Percentiles rank a stretch among this genome's conserved stretches.
Conservation (phyloP, 2,888 invertebrate species). For the Acrobasis consociella region DNA sequence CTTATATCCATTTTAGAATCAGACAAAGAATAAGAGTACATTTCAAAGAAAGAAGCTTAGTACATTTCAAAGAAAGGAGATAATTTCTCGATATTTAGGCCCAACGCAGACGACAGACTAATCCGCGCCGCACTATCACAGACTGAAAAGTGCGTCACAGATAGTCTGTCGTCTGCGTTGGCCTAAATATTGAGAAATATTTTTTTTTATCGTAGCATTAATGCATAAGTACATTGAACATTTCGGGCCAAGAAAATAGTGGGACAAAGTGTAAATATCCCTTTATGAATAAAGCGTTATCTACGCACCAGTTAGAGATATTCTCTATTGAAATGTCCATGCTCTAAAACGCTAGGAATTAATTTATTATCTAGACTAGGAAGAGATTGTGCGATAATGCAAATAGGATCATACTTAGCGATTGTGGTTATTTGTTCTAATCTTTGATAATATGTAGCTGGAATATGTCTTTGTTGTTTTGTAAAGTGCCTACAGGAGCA, state of each 20-base stretch:
- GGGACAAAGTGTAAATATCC: background rate
- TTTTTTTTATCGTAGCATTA: background rate
- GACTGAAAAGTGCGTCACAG: too few relatives aligned
- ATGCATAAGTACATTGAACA: background rate
- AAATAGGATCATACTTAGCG: constrained; percentile 5
- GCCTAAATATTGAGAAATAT: too few relatives aligned
- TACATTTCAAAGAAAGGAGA: too few relatives aligned
- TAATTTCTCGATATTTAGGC: too few relatives aligned
- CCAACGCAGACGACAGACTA: too few relatives aligned
- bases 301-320: constrained; percentile 35
- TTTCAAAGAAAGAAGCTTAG: too few relatives aligned
- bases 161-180: too few relatives aligned
- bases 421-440: constrained; percentile 1
- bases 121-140: too few relatives aligned
- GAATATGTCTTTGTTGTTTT: too few relatives aligned
- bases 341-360: constrained; percentile 48
- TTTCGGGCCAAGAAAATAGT: constrained; percentile 1
- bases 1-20: too few relatives aligned
- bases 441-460: background rate
- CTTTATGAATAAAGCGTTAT: constrained; percentile 36
- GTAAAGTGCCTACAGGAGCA: too few relatives aligned
- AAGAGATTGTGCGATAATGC: constrained; percentile 18
- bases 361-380: constrained; percentile 17
- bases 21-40: too few relatives aligned
- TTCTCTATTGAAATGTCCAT: constrained; percentile 58